Evolutionary conservation across 1,140 invertebrate genomes (phyloP).

Genomic region (Aphelenchoides avenae): DNA sequence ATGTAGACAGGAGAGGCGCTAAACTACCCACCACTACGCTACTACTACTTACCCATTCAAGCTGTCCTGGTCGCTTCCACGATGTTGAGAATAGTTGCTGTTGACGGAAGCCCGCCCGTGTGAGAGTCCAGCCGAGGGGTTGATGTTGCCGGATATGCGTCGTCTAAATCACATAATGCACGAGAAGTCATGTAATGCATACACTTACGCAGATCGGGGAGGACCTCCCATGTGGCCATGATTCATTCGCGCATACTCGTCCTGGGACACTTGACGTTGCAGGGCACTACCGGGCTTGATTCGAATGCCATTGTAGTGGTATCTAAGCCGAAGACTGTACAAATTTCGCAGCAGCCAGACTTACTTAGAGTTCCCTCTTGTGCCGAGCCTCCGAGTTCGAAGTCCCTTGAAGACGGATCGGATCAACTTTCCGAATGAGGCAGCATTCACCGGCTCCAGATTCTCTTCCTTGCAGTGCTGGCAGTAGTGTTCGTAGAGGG

Average conservation of each 20-base stretch:
- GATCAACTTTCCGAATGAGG: conserved; percentile 97
- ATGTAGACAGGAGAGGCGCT: no score
- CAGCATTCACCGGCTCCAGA: conserved; percentile 94
- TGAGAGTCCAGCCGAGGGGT: no score
- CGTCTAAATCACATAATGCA: no score
- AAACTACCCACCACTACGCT: background rate
- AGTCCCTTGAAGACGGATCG: conserved; percentile 92
- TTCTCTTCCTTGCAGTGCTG: conserved; percentile 77
- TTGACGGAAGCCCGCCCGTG: no score
- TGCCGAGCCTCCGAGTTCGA: conserved; percentile 84
- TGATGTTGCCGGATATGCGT: background rate
- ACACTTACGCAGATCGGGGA: conserved; percentile 1
- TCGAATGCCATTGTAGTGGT: conserved; percentile 23
- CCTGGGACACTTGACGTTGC: background rate
- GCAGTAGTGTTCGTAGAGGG: conserved; percentile 92
- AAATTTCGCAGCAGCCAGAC: conserved; percentile 62
- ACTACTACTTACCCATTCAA: background rate
- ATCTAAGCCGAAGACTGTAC: conserved; percentile 17
- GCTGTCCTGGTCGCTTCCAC: no score
- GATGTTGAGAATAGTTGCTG: no score
- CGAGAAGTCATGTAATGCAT: background rate
- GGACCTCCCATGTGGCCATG: conserved; percentile 10
- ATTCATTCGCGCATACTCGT: conserved; percentile 29
- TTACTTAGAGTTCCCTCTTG: conserved; percentile 99
- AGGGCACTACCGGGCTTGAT: conserved; percentile 37